These are phyloP conservation scores for Amblyteles armatorius DNA, from an alignment of 2,888 invertebrate genomes.

Conservation along the genomic window DNA sequence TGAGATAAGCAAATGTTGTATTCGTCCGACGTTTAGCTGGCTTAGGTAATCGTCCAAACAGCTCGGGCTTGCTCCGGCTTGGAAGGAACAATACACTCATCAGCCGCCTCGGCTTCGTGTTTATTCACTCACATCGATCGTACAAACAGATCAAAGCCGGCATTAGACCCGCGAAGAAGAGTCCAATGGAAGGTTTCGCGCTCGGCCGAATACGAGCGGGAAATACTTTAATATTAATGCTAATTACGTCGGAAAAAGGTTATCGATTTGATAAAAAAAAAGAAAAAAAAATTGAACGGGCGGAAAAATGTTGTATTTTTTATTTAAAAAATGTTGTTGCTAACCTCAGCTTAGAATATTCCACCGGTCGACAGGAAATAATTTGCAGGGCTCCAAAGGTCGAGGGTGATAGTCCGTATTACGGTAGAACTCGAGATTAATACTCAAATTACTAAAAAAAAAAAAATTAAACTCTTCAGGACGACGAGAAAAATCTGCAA, in stretches of 20 bases:
- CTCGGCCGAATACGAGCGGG: background rate
- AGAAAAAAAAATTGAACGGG: background rate
- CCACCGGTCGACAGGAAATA: background rate
- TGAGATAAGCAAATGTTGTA: background rate
- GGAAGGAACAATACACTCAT: background rate
- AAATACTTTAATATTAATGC: background rate
- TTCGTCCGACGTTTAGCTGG: background rate
- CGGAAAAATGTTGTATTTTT: background rate
- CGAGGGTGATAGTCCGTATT: background rate
- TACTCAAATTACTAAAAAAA: no score
- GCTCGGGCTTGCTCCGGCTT: background rate
- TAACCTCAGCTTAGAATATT: background rate
- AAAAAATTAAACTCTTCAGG: no score
- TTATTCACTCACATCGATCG: background rate
- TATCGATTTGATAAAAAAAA: no score
- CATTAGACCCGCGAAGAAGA: background rate
- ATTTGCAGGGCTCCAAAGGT: background rate
- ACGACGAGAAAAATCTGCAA: no score
- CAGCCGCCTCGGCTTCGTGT: background rate
- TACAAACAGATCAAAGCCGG: background rate
- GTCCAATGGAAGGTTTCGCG: background rate
- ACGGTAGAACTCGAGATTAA: slow-evolving; percentile 15
- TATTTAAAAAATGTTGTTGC: no score
- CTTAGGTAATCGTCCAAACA: background rate
- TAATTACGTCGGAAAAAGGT: no score